phyloP scores from a whole-genome alignment of 2,113 vertebrate genomes.

The Pipra filicauda region DNA sequence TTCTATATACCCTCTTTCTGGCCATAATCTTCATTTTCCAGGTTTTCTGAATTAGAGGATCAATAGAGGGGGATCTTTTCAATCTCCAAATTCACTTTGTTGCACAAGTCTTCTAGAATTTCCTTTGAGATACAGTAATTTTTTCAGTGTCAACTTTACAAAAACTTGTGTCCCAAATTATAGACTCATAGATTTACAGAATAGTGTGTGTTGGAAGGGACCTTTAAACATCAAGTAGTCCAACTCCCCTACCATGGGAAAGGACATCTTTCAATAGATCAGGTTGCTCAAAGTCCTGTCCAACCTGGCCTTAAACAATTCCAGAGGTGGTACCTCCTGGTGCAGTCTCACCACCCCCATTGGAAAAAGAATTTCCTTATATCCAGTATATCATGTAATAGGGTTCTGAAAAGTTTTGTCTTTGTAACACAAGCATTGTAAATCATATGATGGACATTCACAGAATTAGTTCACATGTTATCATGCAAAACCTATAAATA shows the following conservation, averaged over 20 bases:
- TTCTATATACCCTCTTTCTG: neutral
- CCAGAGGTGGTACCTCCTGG: neutral
- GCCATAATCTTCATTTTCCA: neutral
- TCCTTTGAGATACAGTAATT: neutral
- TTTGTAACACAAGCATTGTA: neutral
- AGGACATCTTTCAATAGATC: neutral
- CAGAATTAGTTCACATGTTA: neutral
- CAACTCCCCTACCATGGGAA: accelerated
- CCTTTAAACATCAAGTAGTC: neutral
- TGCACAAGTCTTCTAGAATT: neutral
- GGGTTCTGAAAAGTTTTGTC: neutral
- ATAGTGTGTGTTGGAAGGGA: neutral
- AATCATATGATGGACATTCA: neutral
- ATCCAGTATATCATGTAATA: neutral
- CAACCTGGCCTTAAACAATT: neutral
- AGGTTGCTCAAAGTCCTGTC: accelerated
- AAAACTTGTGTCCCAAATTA: neutral
- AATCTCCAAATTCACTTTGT: neutral
- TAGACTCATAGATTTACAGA: neutral
- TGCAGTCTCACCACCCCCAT: neutral
- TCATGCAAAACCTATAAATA: neutral
- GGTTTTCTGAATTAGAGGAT: neutral
- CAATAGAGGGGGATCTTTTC: neutral
- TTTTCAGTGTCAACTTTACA: neutral
- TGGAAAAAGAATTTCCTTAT: neutral